Evolutionary conservation across 2,797 vertebrate genomes (phyloP).

Genomic region (Chelmon rostratus): DNA sequence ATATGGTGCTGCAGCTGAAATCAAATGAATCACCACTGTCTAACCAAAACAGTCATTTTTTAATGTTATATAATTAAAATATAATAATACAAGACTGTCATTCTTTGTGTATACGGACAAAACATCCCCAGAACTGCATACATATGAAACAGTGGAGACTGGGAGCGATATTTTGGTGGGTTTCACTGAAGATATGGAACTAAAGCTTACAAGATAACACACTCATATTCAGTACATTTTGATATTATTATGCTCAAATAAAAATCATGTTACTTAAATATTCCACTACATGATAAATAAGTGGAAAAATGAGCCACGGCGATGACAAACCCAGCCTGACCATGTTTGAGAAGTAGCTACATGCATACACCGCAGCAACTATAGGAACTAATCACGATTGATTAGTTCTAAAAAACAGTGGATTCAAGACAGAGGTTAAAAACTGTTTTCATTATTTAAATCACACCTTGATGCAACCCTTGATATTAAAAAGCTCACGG

Average conservation of each 20-base stretch:
- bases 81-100: neutral
- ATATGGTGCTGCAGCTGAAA: neutral
- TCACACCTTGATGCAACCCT: neutral
- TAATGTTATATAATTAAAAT: neutral
- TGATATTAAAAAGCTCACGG: neutral
- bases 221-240: neutral
- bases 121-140: neutral
- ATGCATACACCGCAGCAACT: no score
- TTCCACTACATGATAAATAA: no score
- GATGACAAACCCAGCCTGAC: no score
- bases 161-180: neutral
- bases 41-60: neutral
- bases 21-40: neutral
- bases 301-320: no score
- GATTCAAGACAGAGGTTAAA: neutral
- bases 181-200: neutral
- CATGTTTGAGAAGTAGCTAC: no score
- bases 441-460: neutral
- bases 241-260: neutral
- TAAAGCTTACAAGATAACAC: neutral
- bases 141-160: neutral
- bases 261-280: neutral
- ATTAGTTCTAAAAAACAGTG: no score
- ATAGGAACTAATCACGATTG: no score
- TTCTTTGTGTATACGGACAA: neutral